These are phyloP conservation scores for Microplitis demolitor DNA, from an alignment of 1,140 invertebrate species.

Conservation along the genomic window DNA sequence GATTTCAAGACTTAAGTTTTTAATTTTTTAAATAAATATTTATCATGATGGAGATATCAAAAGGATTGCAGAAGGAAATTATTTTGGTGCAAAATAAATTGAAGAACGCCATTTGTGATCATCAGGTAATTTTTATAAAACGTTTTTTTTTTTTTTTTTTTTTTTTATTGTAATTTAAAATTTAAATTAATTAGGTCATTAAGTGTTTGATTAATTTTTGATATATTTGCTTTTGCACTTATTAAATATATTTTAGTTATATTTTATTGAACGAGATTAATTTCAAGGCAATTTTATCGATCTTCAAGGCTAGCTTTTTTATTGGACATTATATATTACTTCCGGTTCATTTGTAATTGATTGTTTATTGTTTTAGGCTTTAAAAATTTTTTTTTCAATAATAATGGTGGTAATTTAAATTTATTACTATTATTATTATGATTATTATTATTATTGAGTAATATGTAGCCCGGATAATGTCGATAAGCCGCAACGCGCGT, in stretches of 20 bases:
- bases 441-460: too few species aligned
- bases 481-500: conserved; percentile 10
- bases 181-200: too few species aligned
- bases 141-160: background rate
- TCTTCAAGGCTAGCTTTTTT: too few species aligned
- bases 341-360: too few species aligned
- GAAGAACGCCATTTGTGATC: conserved; percentile 70
- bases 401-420: background rate
- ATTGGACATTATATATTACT: too few species aligned
- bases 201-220: too few species aligned
- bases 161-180: background rate
- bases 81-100: conserved; percentile 67
- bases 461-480: background rate
- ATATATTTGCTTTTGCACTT: too few species aligned
- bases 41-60: conserved; percentile 67
- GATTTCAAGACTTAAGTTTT: background rate
- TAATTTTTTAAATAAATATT: background rate
- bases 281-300: too few species aligned
- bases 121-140: conserved; percentile 65
- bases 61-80: conserved; percentile 69
- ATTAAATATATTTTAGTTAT: too few species aligned
- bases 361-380: too few species aligned
- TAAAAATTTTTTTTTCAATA: too few species aligned
- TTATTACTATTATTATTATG: background rate
- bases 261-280: too few species aligned